A percentile compares a stretch with the other conserved stretches of the same genome.
Evolutionary conservation across 2,888 invertebrate genomes (phyloP).

Genomic region (Caenorhabditis sulstoni): DNA sequence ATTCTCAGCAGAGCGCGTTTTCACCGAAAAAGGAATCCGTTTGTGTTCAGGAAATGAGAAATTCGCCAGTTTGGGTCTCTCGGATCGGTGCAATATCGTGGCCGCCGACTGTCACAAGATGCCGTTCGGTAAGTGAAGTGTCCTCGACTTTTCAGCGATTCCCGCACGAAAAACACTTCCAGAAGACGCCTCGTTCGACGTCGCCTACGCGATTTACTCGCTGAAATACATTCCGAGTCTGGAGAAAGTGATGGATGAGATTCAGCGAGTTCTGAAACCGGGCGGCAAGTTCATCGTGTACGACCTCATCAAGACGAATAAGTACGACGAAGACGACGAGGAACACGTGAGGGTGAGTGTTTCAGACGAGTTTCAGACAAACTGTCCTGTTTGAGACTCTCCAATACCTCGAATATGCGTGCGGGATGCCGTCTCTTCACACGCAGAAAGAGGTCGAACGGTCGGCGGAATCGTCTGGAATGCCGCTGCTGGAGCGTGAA

Average conservation of each 20-base stretch:
- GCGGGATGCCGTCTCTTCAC: constrained; percentile 80
- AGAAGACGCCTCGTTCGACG: constrained; percentile 64
- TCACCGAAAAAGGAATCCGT: too few species aligned
- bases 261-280: constrained; percentile 72
- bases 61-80: constrained; percentile 53
- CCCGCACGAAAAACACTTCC: too few species aligned
- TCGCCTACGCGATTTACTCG: constrained; percentile 79
- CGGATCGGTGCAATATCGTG: constrained; percentile 69
- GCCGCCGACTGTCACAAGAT: constrained; percentile 78
- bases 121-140: constrained; percentile 67
- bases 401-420: constrained; percentile 73
- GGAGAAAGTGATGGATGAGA: constrained; percentile 73
- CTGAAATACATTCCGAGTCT: constrained; percentile 78
- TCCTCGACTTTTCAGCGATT: too few species aligned
- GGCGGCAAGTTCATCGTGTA: constrained; percentile 78
- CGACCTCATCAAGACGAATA: constrained; percentile 78
- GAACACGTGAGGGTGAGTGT: constrained; percentile 70
- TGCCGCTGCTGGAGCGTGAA: constrained; percentile 53
- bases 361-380: not conserved
- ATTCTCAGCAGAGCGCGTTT: not conserved
- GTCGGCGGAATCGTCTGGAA: constrained; percentile 54
- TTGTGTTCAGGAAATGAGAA: constrained; percentile 57
- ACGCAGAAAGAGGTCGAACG: constrained; percentile 73
- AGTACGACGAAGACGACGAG: constrained; percentile 71
- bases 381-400: constrained; percentile 60